Percentiles rank a stretch among this genome's conserved stretches.
Evolutionary conservation across 1,140 invertebrate species (phyloP).

Genomic region (Adelges cooleyi): DNA sequence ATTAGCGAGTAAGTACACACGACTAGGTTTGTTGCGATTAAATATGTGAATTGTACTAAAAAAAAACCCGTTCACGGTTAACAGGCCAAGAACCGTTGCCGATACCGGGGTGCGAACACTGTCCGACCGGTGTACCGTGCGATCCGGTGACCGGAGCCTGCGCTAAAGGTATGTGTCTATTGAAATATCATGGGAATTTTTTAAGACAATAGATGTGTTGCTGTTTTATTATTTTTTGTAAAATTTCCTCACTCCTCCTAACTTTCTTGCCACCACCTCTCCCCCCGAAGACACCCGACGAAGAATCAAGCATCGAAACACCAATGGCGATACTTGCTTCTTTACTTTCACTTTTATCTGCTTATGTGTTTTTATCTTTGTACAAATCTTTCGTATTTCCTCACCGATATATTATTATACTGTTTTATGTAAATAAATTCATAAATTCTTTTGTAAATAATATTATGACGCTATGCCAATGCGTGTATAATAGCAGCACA

Average conservation of each 20-base stretch:
- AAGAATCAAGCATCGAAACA: conserved; percentile 23
- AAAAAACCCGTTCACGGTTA: neutral
- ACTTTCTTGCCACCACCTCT: neutral
- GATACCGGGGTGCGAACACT: conserved; percentile 51
- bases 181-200: neutral
- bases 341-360: conserved; percentile 24
- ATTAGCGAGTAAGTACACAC: conserved; percentile 41
- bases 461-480: neutral
- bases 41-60: no score
- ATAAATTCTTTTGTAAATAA: conserved; percentile 13
- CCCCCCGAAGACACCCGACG: conserved; percentile 9
- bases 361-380: neutral
- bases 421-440: conserved; percentile 16
- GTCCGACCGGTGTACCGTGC: conserved; percentile 58
- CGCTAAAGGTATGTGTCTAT: conserved; percentile 53
- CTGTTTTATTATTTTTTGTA: conserved; percentile 34
- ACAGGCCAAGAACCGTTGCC: conserved; percentile 25
- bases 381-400: conserved; percentile 20
- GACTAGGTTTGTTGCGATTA: no score
- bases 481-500: conserved; percentile 22
- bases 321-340: conserved; percentile 11
- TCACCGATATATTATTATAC: no score
- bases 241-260: conserved; percentile 17
- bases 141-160: conserved; percentile 63
- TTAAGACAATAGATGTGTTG: conserved; percentile 35